phyloP scores from a whole-genome alignment of 2,797 vertebrate species.

The Neoniphon sammara region DNA sequence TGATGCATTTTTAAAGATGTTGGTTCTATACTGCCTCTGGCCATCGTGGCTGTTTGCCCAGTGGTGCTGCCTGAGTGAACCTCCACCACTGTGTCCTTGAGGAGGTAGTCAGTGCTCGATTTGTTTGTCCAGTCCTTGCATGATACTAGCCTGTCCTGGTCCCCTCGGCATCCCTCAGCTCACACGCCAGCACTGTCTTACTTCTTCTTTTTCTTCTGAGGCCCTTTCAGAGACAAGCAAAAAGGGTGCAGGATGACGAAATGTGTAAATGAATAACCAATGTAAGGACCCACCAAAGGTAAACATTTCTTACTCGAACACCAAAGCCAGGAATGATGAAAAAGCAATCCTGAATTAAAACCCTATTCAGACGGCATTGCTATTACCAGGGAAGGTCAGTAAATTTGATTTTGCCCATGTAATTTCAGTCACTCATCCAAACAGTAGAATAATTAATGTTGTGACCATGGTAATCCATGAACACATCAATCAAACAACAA shows the following conservation, averaged over 20 bases:
- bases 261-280: background rate
- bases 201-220: slow-evolving; percentile 62
- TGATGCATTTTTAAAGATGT: background rate
- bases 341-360: no score
- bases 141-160: slow-evolving; percentile 18
- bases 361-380: no score
- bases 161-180: slow-evolving; percentile 6
- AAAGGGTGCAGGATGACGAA: background rate
- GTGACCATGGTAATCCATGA: no score
- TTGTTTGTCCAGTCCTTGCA: background rate
- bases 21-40: background rate
- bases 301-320: no score
- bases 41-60: background rate
- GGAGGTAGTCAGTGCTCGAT: slow-evolving; percentile 13
- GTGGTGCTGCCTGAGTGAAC: slow-evolving; percentile 6
- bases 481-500: no score
- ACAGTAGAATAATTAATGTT: no score
- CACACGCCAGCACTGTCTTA: slow-evolving; percentile 24
- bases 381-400: no score
- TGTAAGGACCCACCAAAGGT: no score
- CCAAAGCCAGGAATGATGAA: no score
- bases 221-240: slow-evolving; percentile 43
- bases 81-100: slow-evolving; percentile 6
- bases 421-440: no score
- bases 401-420: no score